Percentiles rank a stretch among this genome's conserved stretches.
These are phyloP conservation scores for Macropodus opercularis DNA, from an alignment of 2,797 vertebrate species.

Conservation along the genomic window DNA sequence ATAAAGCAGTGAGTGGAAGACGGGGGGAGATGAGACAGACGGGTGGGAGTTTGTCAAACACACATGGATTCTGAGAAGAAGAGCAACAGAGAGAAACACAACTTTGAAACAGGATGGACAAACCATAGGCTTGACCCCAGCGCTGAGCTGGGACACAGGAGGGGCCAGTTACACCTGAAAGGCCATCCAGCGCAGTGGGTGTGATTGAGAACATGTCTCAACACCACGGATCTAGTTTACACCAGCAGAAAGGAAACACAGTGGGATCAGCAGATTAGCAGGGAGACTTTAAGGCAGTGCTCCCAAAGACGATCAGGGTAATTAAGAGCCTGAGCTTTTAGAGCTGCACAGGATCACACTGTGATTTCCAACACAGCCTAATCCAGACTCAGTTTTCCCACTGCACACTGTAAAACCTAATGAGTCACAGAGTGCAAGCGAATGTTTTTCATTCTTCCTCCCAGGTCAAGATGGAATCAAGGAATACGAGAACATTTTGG, in stretches of 20 bases:
- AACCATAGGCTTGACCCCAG: constrained; percentile 30
- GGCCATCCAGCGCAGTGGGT: constrained; percentile 24
- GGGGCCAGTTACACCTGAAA: constrained; percentile 23
- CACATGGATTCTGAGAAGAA: not conserved
- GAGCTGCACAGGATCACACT: constrained; percentile 36
- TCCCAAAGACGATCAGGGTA: constrained; percentile 43
- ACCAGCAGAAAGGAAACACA: constrained; percentile 23
- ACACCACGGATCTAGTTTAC: constrained; percentile 26
- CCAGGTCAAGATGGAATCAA: constrained; percentile 2
- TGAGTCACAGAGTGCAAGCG: constrained; percentile 26
- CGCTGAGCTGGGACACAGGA: constrained; percentile 13
- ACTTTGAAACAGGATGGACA: not conserved
- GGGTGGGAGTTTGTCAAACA: constrained; percentile 16
- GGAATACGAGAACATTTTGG: not conserved
- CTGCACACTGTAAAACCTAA: constrained; percentile 15
- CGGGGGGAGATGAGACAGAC: constrained; percentile 13
- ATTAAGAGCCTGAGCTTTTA: constrained; percentile 49
- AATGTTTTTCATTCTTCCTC: constrained; percentile 1
- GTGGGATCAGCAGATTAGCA: constrained; percentile 43
- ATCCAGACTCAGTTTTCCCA: constrained; percentile 45
- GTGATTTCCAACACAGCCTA: constrained; percentile 28
- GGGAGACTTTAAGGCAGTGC: constrained; percentile 26
- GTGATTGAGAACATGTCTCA: constrained; percentile 22
- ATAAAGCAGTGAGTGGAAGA: constrained; percentile 10
- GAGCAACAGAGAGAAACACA: not conserved